Evolutionary conservation across 2,113 vertebrate species (phyloP).

Genomic region (Crocuta crocuta): DNA sequence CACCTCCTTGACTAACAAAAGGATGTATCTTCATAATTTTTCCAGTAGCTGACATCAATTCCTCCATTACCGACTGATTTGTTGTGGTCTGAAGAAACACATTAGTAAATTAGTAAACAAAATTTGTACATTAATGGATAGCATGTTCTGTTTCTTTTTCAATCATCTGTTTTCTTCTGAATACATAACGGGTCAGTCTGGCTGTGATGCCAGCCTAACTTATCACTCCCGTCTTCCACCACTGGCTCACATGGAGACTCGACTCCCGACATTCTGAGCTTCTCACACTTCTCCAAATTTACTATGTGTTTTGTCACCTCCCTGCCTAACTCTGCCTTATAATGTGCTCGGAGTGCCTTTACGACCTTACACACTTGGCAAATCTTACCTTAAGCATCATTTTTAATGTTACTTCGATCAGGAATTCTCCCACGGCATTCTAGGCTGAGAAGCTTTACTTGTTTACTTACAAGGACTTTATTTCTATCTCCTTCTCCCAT

Average conservation of each 20-base stretch:
- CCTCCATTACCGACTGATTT: conserved; percentile 83
- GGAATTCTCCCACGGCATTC: background rate
- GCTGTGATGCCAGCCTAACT: background rate
- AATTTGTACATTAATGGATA: background rate
- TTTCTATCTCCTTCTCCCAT: background rate
- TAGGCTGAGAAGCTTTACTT: background rate
- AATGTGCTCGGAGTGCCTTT: background rate
- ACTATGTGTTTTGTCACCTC: background rate
- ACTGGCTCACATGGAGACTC: too few relatives aligned
- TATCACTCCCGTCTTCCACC: background rate
- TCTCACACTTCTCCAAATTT: background rate
- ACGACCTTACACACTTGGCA: background rate
- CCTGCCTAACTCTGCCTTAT: background rate
- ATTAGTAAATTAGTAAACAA: background rate
- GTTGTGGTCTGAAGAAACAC: conserved; percentile 73
- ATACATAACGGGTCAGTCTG: background rate
- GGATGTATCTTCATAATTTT: conserved; percentile 69
- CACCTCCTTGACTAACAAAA: background rate
- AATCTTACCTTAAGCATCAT: background rate
- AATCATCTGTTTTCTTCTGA: background rate
- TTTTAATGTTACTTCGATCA: background rate
- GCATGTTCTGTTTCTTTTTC: background rate
- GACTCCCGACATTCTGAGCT: background rate
- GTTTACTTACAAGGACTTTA: background rate
- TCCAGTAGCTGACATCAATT: conserved; percentile 80